A percentile compares a stretch with the other conserved stretches of the same genome.
Conservation (phyloP, 1,140 invertebrate species). For the Temnothorax nylanderi region DNA sequence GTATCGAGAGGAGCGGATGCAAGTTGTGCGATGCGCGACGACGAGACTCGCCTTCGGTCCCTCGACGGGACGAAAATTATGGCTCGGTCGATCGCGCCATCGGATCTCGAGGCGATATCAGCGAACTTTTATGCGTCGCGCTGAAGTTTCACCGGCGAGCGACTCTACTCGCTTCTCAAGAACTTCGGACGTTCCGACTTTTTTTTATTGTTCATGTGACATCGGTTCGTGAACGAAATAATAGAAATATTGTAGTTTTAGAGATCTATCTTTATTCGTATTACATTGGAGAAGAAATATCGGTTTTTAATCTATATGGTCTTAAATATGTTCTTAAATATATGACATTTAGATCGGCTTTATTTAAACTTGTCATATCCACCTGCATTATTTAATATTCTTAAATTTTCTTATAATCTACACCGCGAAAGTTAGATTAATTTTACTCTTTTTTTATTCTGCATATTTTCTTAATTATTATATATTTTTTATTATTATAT, state of each 20-base stretch:
- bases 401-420: neutral
- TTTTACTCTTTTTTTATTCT: neutral
- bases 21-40: conserved; percentile 72
- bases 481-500: neutral
- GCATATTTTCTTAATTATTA: neutral
- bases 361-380: neutral
- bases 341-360: neutral
- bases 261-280: neutral
- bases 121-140: conserved; percentile 25
- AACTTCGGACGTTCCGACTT: neutral
- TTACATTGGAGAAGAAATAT: neutral
- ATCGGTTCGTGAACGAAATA: neutral
- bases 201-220: neutral
- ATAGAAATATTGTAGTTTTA: neutral
- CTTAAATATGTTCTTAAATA: neutral
- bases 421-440: neutral
- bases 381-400: neutral
- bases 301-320: neutral
- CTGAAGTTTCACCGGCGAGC: conserved; percentile 53
- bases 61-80: conserved; percentile 60
- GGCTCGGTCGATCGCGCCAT: conserved; percentile 14
- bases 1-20: conserved; percentile 62
- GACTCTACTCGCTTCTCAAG: neutral
- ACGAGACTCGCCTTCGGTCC: conserved; percentile 38
- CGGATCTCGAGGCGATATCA: conserved; percentile 37